A percentile compares a stretch with the other conserved stretches of the same genome.
Evolutionary conservation across 2,797 vertebrate species (phyloP).

Genomic region (Onychomys arenicola): DNA sequence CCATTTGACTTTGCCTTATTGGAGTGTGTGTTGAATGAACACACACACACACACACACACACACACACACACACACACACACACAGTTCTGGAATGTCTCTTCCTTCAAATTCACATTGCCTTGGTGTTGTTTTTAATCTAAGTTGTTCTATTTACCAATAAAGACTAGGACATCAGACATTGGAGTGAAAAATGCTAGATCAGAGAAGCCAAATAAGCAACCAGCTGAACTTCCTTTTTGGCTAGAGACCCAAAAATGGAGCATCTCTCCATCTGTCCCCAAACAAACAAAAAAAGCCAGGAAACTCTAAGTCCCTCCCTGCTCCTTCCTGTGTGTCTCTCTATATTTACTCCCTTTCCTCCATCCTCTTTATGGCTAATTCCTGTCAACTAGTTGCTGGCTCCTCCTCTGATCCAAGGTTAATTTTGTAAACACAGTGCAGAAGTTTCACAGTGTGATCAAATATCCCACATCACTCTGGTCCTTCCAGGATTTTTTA

Average conservation of each 20-base stretch:
- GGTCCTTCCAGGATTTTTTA: background rate
- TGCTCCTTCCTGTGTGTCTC: background rate
- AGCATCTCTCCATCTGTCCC: background rate
- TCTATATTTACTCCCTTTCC: background rate
- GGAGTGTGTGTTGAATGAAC: background rate
- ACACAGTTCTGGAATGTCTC: background rate
- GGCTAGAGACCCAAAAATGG: background rate
- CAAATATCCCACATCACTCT: background rate
- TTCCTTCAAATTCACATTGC: background rate
- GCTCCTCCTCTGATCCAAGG: background rate
- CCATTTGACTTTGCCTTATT: background rate
- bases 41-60: background rate
- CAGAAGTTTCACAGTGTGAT: background rate
- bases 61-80: background rate
- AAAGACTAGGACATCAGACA: background rate
- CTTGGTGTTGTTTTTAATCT: background rate
- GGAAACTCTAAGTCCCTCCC: background rate
- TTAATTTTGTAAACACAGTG: background rate
- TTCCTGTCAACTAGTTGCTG: background rate
- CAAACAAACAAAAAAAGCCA: background rate
- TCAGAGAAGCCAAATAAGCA: background rate
- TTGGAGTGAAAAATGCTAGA: background rate
- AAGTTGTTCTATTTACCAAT: background rate
- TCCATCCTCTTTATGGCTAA: background rate
- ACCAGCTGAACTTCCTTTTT: background rate